Evolutionary conservation across 1,140 invertebrate species (phyloP), one percentile per base, ranked within the genome.

Genomic region (Brachionus plicatilis): DNA sequence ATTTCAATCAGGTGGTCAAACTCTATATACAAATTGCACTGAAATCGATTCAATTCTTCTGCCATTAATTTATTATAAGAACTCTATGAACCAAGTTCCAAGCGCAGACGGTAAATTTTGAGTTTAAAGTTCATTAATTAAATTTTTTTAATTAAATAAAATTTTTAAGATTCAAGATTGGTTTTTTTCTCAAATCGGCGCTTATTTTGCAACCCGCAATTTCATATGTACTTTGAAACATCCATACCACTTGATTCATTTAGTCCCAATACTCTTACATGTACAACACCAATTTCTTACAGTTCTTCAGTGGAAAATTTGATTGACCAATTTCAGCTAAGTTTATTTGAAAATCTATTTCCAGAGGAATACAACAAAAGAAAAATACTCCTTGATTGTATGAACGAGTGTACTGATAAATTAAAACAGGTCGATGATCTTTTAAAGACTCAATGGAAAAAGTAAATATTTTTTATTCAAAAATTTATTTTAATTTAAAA

Each of bases 371-470:
- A 65, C 37, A 47, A 60, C 2, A 33, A 33, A 17, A 60, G 53
- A 68, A 68, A 82, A 45, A 45, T 68, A 41, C 20, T 68, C 12
- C 79, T 82, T 27, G 33, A 29, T 8, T 12, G 17, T 8, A 82
- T 65, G 2, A 60, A 82, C 11, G 65, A 82, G n/a, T 82, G 79
- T n/a, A 82, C 41, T 41, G 37, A 82, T 5, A 60, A 82, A 27
- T 45, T 82, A 11, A 68, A 82, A 29, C 20, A 45, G 27, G 65
- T 82, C 14, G 79, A 82, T n/a, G 65, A 68, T 5, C 37, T 82
- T 20, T 47, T 82, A 17, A 82, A 65, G n/a, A 43, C 37, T 17
- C 33, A 82, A 82, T 82, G 79, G 79, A 65, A 82, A 82, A 82
- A 68, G 79, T 82, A 27, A 27, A 79, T 47, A 20, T 80, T 60